Evolutionary conservation across 2,797 vertebrate species (phyloP).

Genomic region (Pantherophis vulpinus): DNA sequence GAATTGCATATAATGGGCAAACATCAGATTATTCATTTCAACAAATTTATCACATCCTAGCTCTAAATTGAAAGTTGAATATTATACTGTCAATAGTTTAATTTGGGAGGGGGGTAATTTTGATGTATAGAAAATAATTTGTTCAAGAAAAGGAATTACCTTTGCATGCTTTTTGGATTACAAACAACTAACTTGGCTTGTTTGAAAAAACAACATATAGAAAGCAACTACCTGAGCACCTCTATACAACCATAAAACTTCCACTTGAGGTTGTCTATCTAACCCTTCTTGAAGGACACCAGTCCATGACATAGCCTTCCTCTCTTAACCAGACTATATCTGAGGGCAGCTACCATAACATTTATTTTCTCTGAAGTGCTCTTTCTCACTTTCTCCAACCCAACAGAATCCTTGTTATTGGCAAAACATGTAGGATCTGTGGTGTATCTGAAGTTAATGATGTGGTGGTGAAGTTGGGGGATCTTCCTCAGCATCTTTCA

Average conservation of each 20-base stretch:
- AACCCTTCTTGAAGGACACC: neutral
- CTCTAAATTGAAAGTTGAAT: neutral
- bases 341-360: neutral
- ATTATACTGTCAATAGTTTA: neutral
- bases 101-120: neutral
- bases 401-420: neutral
- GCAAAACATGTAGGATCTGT: neutral
- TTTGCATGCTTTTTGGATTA: neutral
- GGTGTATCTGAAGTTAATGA: neutral
- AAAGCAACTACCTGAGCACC: neutral
- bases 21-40: neutral
- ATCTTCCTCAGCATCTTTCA: neutral
- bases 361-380: neutral
- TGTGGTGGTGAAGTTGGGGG: neutral
- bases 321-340: neutral
- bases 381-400: neutral
- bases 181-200: neutral
- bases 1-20: neutral
- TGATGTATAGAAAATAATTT: neutral
- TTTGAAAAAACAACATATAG: neutral
- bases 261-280: neutral
- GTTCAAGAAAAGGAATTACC: neutral
- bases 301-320: neutral
- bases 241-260: neutral
- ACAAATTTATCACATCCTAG: slow-evolving; percentile 6